A percentile compares a stretch with the other conserved stretches of the same genome.
Conservation (phyloP, 2,888 invertebrate species). For the Oasisia sp. region DNA sequence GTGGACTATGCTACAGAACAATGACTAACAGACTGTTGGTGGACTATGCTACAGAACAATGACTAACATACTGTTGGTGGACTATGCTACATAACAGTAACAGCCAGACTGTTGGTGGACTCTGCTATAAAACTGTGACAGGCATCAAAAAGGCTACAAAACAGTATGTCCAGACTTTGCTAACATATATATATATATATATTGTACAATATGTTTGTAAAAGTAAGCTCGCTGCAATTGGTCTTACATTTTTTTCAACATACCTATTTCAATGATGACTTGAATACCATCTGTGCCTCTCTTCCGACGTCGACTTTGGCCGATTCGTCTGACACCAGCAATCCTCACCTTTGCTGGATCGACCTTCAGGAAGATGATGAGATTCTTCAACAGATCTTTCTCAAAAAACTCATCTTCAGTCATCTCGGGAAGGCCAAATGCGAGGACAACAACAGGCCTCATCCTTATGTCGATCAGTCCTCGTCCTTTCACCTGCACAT, state of each 20-base stretch:
- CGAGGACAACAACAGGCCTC: conserved; percentile 45
- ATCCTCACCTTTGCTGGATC: conserved; percentile 13
- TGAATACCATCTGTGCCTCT: neutral
- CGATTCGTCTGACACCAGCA: neutral
- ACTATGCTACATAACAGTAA: too few relatives aligned
- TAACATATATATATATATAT: too few relatives aligned
- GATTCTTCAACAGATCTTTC: conserved; percentile 50
- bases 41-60: too few relatives aligned
- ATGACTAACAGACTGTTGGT: too few relatives aligned
- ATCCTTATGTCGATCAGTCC: conserved; percentile 42
- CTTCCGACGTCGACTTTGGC: neutral
- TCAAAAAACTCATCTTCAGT: conserved; percentile 58
- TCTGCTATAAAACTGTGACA: too few relatives aligned
- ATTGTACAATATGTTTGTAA: too few relatives aligned
- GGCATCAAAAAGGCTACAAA: too few relatives aligned
- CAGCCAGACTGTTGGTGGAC: too few relatives aligned
- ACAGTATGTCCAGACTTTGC: too few relatives aligned
- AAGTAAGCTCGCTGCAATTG: too few relatives aligned
- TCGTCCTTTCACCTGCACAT: conserved; percentile 50
- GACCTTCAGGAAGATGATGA: conserved; percentile 50
- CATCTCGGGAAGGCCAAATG: conserved; percentile 43
- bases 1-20: too few relatives aligned
- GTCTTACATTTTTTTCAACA: neutral
- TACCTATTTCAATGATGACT: conserved; percentile 17
- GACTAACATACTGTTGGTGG: too few relatives aligned